phyloP scores from a whole-genome alignment of 2,113 vertebrate genomes.

The Vidua macroura region DNA sequence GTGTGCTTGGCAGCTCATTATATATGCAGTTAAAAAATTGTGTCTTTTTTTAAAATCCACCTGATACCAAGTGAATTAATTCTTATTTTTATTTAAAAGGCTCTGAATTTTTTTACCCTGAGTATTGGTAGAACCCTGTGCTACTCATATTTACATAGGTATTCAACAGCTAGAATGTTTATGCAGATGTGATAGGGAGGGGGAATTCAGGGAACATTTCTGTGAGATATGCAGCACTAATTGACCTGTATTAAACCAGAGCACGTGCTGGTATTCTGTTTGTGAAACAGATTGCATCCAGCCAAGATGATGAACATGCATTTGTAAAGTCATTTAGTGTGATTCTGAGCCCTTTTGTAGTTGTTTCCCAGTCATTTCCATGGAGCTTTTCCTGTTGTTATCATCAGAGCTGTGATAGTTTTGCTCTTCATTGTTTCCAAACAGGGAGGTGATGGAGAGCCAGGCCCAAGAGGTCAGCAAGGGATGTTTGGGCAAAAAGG shows the following conservation, averaged over 20 bases:
- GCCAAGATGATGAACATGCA: background rate
- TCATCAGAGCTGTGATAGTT: background rate
- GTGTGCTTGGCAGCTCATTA: background rate
- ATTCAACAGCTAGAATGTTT: background rate
- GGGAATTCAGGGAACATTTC: background rate
- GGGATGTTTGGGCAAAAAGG: constrained; percentile 99
- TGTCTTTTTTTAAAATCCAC: background rate
- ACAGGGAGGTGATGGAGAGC: constrained; percentile 94
- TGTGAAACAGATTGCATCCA: background rate
- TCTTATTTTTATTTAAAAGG: background rate
- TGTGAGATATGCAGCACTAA: background rate
- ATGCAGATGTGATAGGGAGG: background rate
- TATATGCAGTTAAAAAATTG: background rate
- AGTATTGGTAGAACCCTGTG: background rate
- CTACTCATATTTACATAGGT: background rate
- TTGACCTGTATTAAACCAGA: background rate
- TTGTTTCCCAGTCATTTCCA: background rate
- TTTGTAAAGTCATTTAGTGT: background rate
- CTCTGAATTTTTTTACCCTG: background rate
- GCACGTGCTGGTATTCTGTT: background rate
- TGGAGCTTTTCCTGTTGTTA: background rate
- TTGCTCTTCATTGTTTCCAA: background rate
- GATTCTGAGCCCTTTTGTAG: background rate
- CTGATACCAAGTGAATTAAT: background rate
- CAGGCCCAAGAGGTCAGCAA: constrained; percentile 95